phyloP scores from a whole-genome alignment of 2,888 invertebrate species.

The Eupeodes latifasciatus region DNA sequence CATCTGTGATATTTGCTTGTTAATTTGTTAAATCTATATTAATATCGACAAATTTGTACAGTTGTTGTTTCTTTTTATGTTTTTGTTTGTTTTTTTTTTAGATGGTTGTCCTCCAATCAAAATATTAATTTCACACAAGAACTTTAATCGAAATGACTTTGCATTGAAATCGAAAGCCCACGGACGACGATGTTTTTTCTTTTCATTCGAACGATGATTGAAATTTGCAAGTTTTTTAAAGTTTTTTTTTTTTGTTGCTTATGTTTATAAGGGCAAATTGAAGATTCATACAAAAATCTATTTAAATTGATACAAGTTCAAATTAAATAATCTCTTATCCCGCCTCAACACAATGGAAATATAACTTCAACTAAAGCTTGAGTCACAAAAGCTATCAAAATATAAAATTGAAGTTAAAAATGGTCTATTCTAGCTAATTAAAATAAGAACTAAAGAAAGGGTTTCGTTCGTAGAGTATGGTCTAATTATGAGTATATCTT shows the following conservation, averaged over 20 bases:
- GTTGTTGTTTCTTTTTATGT: slow-evolving; percentile 7
- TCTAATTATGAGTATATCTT: too few species aligned
- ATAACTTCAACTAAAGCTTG: too few species aligned
- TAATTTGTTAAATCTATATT: slow-evolving; percentile 12
- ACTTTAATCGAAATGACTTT: slow-evolving; percentile 36
- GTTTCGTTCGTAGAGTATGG: too few species aligned
- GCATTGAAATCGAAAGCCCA: slow-evolving; percentile 47
- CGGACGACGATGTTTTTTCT: slow-evolving; percentile 1
- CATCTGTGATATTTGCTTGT: slow-evolving; percentile 43
- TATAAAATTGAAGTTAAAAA: too few species aligned
- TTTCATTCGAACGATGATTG: slow-evolving; percentile 22
- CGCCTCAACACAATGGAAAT: too few species aligned
- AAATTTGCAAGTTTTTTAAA: slow-evolving; percentile 29
- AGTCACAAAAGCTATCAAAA: too few species aligned
- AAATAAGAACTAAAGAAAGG: too few species aligned
- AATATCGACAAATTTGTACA: not conserved
- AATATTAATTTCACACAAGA: slow-evolving; percentile 33
- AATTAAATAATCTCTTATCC: too few species aligned
- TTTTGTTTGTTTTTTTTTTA: not conserved
- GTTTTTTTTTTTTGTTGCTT: not conserved
- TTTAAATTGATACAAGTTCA: too few species aligned
- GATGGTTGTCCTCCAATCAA: not conserved
- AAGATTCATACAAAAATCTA: not conserved
- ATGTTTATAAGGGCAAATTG: not conserved
- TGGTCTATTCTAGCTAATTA: too few species aligned